Evolutionary conservation across 2,113 vertebrate genomes (phyloP).

Genomic region (Caranx ignobilis): DNA sequence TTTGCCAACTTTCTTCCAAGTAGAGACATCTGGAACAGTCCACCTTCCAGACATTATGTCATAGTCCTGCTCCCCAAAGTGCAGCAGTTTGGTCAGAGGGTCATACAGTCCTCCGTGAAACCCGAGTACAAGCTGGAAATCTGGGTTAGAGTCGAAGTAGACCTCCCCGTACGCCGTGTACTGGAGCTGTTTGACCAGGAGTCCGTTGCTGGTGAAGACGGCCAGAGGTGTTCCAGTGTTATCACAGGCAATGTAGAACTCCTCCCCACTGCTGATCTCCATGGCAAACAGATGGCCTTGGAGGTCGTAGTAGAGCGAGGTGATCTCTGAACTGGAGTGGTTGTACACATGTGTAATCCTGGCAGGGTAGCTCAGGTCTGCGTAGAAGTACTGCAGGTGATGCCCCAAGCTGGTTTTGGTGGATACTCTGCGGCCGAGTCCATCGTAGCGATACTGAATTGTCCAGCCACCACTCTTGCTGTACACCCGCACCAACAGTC

Average conservation of each 20-base stretch:
- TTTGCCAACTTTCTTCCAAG: constrained; percentile 91
- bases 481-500: constrained; percentile 93
- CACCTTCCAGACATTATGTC: constrained; percentile 97
- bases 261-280: constrained; percentile 98
- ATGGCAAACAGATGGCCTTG: constrained; percentile 98
- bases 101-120: constrained; percentile 97
- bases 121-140: constrained; percentile 96
- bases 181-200: constrained; percentile 96
- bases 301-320: constrained; percentile 97
- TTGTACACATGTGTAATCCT: constrained; percentile 98
- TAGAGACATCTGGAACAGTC: constrained; percentile 93
- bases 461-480: constrained; percentile 97
- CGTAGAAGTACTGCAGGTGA: constrained; percentile 97
- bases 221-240: constrained; percentile 96
- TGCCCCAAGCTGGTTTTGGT: constrained; percentile 94
- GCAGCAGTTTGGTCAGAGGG: constrained; percentile 94
- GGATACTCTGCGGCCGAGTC: constrained; percentile 94
- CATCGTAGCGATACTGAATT: constrained; percentile 95
- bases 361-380: constrained; percentile 93
- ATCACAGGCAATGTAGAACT: constrained; percentile 98
- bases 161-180: constrained; percentile 98
- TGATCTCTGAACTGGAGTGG: constrained; percentile 97
- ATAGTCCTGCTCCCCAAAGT: constrained; percentile 97
- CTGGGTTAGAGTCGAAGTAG: constrained; percentile 97
- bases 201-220: constrained; percentile 96